phyloP scores from a whole-genome alignment of 2,888 invertebrate genomes.

The Pandemis heparana region DNA sequence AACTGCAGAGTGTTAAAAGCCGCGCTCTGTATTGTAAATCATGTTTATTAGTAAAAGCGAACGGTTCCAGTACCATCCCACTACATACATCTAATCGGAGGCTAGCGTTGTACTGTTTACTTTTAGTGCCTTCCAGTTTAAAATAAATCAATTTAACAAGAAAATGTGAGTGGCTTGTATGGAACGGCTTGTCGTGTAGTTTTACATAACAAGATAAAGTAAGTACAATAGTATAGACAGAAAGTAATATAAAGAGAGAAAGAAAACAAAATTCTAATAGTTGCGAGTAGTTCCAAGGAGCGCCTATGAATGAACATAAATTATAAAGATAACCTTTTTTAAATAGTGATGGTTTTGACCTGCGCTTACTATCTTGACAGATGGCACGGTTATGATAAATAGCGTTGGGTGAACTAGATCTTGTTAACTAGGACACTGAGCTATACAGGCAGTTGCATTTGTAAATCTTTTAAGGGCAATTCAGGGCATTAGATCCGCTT shows the following conservation, averaged over 20 bases:
- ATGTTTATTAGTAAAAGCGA: slow-evolving; percentile 52
- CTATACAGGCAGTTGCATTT: slow-evolving; percentile 57
- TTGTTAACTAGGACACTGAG: slow-evolving; percentile 59
- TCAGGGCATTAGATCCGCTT: slow-evolving; percentile 78
- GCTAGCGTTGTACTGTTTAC: slow-evolving; percentile 25
- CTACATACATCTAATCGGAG: slow-evolving; percentile 37
- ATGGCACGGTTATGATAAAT: slow-evolving; percentile 62
- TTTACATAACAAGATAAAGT: no score
- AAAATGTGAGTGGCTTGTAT: slow-evolving; percentile 7
- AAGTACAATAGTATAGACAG: no score
- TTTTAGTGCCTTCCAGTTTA: slow-evolving; percentile 15
- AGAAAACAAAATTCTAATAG: no score
- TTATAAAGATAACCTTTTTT: slow-evolving; percentile 56
- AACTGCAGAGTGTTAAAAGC: slow-evolving; percentile 45
- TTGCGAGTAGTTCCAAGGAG: slow-evolving; percentile 1
- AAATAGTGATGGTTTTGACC: slow-evolving; percentile 63
- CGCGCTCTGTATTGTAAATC: slow-evolving; percentile 53
- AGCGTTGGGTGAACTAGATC: slow-evolving; percentile 57
- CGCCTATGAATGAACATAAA: slow-evolving; percentile 33
- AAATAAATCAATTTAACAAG: slow-evolving; percentile 17
- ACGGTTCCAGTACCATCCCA: slow-evolving; percentile 44
- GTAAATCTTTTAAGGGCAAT: slow-evolving; percentile 71
- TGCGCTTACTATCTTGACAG: slow-evolving; percentile 62
- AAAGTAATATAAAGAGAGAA: no score
- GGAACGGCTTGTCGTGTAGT: not conserved